phyloP scores from a whole-genome alignment of 2,113 vertebrate species.

The Elachura formosa region DNA sequence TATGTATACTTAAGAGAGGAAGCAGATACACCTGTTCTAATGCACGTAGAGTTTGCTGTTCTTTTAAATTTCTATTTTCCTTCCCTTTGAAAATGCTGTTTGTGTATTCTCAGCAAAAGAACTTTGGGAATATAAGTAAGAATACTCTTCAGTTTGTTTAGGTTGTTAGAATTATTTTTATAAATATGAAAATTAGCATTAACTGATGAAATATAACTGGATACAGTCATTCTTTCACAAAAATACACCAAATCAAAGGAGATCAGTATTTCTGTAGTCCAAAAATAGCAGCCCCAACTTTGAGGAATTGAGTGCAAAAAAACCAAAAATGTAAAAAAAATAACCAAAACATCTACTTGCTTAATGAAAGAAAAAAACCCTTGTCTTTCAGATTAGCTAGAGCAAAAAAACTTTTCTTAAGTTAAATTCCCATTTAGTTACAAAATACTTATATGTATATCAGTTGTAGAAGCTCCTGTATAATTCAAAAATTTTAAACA shows the following conservation, averaged over 20 bases:
- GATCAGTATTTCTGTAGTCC: background rate
- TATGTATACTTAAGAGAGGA: background rate
- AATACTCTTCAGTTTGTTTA: background rate
- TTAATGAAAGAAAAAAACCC: background rate
- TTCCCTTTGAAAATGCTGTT: background rate
- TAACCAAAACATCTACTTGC: background rate
- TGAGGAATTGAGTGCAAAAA: background rate
- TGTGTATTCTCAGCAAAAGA: background rate
- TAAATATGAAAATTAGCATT: background rate
- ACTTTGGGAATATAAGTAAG: background rate
- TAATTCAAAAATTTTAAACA: background rate
- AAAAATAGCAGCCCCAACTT: background rate
- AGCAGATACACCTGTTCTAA: background rate
- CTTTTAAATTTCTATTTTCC: background rate
- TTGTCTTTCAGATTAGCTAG: background rate
- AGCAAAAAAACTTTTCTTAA: background rate
- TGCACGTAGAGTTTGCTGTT: background rate
- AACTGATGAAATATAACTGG: background rate
- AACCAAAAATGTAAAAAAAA: background rate
- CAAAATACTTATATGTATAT: background rate
- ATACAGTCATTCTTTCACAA: background rate
- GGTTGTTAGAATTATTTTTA: background rate
- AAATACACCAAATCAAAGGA: background rate
- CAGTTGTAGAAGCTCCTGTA: background rate
- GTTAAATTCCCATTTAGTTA: background rate